Conservation (phyloP, 2,113 vertebrate species). For the Brachyistius frenatus region DNA sequence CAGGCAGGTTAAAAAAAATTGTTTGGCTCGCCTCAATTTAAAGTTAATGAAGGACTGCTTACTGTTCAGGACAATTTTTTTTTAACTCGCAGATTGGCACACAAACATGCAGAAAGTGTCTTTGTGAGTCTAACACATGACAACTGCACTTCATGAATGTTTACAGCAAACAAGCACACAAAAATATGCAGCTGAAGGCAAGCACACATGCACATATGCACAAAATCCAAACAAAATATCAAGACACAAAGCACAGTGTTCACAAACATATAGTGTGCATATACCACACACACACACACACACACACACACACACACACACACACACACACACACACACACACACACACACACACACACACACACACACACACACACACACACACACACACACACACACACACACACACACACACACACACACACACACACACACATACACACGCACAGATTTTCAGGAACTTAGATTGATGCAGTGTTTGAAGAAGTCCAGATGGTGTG, state of each 20-base stretch:
- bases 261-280: neutral
- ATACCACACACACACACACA: neutral
- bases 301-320: neutral
- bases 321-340: constrained; percentile 21
- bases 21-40: neutral
- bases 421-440: constrained; percentile 27
- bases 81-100: neutral
- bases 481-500: constrained; percentile 73
- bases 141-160: neutral
- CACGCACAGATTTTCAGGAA: constrained; percentile 40
- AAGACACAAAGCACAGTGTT: constrained; percentile 5
- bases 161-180: neutral
- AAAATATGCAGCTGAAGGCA: neutral
- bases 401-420: constrained; percentile 8
- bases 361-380: neutral
- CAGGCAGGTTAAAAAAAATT: no score
- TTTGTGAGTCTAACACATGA: no score
- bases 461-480: constrained; percentile 70
- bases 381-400: neutral
- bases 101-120: neutral
- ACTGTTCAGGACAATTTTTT: neutral
- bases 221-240: constrained; percentile 10
- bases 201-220: neutral
- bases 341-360: constrained; percentile 24
- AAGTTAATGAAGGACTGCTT: neutral